Conservation (phyloP, 1,140 invertebrate genomes). For the Leptinotarsa texana region DNA sequence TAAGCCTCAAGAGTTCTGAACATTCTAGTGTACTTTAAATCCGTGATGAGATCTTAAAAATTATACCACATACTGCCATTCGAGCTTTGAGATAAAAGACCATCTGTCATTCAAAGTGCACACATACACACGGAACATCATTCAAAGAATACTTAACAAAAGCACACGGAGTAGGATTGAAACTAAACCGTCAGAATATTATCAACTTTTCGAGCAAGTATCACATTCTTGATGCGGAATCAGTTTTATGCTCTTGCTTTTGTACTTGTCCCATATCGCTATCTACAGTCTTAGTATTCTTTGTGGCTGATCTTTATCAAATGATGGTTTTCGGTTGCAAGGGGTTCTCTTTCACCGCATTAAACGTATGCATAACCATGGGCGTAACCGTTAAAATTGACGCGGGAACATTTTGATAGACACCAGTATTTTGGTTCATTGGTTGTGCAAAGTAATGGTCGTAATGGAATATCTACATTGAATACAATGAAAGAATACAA, state of each 20-base stretch:
- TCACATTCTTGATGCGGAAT: conserved; percentile 3
- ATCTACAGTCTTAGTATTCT: conserved; percentile 2
- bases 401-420: neutral
- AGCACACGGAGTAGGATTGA: neutral
- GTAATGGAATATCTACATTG: too few species aligned
- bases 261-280: conserved; percentile 5
- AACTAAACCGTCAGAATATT: conserved; percentile 4
- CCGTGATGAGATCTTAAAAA: neutral
- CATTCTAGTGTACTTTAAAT: neutral
- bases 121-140: neutral
- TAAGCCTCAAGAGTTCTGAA: neutral
- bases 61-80: neutral
- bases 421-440: too few species aligned
- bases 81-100: conserved; percentile 4
- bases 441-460: too few species aligned
- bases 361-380: neutral
- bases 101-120: conserved; percentile 5
- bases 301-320: conserved; percentile 8
- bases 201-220: conserved; percentile 1
- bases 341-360: conserved; percentile 4
- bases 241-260: conserved; percentile 1
- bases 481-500: too few species aligned
- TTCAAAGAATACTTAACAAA: neutral
- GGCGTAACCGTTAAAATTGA: neutral
- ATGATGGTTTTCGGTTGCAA: conserved; percentile 8